Conservation (phyloP, 2,888 invertebrate genomes). For the Acrocera orbiculus region DNA sequence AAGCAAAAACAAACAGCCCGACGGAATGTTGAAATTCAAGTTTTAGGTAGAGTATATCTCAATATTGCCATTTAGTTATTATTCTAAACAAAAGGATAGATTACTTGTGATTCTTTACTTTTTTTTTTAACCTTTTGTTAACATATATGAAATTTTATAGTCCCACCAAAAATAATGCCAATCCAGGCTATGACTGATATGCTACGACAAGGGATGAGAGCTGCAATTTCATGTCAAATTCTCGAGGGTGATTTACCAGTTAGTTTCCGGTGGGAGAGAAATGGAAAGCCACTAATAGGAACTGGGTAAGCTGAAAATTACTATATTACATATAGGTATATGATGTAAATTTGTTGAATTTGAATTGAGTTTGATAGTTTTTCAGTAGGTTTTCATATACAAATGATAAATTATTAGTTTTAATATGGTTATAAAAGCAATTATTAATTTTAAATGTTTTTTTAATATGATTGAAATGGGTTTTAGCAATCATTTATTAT, state of each 20-base stretch:
- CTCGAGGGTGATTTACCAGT: constrained; percentile 85
- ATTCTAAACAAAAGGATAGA: constrained; percentile 5
- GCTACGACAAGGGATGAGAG: constrained; percentile 67
- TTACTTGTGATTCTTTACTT: constrained; percentile 8
- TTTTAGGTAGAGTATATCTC: too few species aligned
- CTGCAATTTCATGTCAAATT: constrained; percentile 79
- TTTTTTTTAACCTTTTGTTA: too few species aligned
- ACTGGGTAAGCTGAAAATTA: constrained; percentile 31
- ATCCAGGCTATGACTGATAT: constrained; percentile 67
- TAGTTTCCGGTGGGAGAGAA: constrained; percentile 80
- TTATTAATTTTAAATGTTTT: too few species aligned
- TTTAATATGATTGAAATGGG: too few species aligned
- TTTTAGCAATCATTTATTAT: too few species aligned
- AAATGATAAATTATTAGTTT: too few species aligned
- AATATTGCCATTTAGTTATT: too few species aligned
- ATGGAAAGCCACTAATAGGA: constrained; percentile 56
- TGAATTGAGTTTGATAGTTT: too few species aligned
- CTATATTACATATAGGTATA: too few species aligned
- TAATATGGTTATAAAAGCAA: too few species aligned
- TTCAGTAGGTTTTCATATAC: too few species aligned
- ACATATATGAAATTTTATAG: constrained; percentile 30
- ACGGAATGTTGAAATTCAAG: constrained; percentile 56
- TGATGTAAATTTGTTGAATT: too few species aligned
- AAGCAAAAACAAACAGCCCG: constrained; percentile 63
- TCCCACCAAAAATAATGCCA: constrained; percentile 69